A percentile compares a stretch with the other conserved stretches of the same genome.
phyloP scores from a whole-genome alignment of 2,797 vertebrate genomes.

The Myripristis jacobus region DNA sequence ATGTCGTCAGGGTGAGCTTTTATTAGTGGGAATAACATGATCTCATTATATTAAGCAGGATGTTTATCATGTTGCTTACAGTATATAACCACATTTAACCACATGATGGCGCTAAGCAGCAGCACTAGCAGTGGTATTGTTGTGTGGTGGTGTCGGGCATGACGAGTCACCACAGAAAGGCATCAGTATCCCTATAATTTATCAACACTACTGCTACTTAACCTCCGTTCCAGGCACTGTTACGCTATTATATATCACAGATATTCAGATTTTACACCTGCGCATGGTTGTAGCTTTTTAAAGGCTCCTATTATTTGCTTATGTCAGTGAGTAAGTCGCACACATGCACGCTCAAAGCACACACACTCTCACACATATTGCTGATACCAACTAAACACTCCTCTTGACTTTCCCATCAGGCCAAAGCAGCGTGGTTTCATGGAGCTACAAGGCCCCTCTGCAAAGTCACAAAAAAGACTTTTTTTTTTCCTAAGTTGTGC shows the following conservation, averaged over 20 bases:
- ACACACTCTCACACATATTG: background rate
- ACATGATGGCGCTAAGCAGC: conserved; percentile 58
- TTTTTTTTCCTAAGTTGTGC: background rate
- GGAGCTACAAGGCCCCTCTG: background rate
- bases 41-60: background rate
- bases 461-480: background rate
- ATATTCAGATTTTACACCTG: background rate
- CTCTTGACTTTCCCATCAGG: background rate
- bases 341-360: background rate
- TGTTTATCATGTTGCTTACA: background rate
- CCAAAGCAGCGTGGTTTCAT: background rate
- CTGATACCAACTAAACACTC: background rate
- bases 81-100: conserved; percentile 53
- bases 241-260: background rate
- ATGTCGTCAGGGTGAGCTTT: too few relatives aligned
- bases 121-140: conserved; percentile 7
- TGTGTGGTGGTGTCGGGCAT: conserved; percentile 7
- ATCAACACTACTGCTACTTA: conserved; percentile 34
- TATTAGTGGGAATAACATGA: background rate
- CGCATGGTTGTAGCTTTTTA: background rate
- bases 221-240: conserved; percentile 16
- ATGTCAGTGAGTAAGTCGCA: background rate
- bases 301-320: background rate
- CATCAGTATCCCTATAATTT: background rate
- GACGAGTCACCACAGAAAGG: conserved; percentile 23